Base-by-base conservation (phyloP, 1,140 invertebrate genomes). In the Heliconius nattereri region DNA sequence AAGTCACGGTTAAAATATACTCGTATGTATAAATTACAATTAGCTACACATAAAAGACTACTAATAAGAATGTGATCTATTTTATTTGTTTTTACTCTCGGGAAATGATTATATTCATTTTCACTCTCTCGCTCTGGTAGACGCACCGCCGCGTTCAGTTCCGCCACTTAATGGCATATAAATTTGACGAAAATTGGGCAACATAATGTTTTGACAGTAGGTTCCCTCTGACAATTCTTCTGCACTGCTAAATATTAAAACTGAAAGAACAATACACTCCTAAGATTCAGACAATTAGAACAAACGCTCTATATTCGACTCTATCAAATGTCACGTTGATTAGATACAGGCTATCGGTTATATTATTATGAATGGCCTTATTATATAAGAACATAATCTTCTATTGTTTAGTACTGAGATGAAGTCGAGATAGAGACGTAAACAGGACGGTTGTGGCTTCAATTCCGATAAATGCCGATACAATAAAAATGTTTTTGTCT, bases 261-360 rank as follows among this genome's bases (percentile, higher is more conserved):
- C 40, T 13, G 40, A 11, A 52, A 52, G 19, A 16, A 52, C 49
- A 19, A 19, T 20, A 7, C 20, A 57, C 54, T 9, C 8, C 0
- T 23, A 23, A 23, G 54, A 60, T 3, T 60, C 11, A 9, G 19
- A 60, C 54, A 23, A 23, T 60, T 60, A 60, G 54, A 60, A 60
- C 54, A 23, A 60, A 60, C n/a, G 19, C 7, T 60, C 20, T 23
- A 9, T 60, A 60, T 60, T 60, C n/a, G 6, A 11, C n/a, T 60
- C 20, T 60, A 60, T 60, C 54, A 60, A 60, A 5, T 23, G 73
- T 74, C 73, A 52, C 9, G 32, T 54, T 74, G 73, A 74, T 74
- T 29, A 26, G 54, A 60, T 60, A 60, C 20, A 60, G 1, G 7
- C 54, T 60, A 60, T 60, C 54, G 11, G 54, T 60, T 60, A 60